Base-by-base conservation (phyloP, 2,888 invertebrate genomes). In the Seladonia tumulorum region DNA sequence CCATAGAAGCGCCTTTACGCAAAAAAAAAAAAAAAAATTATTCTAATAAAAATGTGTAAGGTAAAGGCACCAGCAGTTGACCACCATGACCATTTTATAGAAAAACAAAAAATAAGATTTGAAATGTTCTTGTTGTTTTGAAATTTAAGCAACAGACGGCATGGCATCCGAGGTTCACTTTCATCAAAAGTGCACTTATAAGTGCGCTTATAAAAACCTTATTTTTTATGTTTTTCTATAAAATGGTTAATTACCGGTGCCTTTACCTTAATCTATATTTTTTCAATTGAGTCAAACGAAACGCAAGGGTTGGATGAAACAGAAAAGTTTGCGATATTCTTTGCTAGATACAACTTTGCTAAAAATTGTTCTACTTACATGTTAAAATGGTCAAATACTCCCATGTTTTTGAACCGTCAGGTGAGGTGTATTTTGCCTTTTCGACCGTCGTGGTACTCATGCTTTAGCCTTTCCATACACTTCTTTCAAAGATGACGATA, bases 391-490 rank as follows among this genome's bases (percentile, higher is more conserved):
- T 81, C 79, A 92, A 68, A 73, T 93, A 93, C 71, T 93, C 92
- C 92, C 92, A 93, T 8, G 85, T 90, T 82, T 66, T 89, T n/a
- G 89, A 92, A 25, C 93, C 93, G 45, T 90, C 87, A 2, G 92
- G 91, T 5, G 86, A 83, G 42, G 76, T 63, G 83, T 93, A 93
- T 72, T 83, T 90, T 81, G 90, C 91, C 53, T 87, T 91, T 25
- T 90, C 87, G 70, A 85, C 39, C 60, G 88, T 81, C 8, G 39
- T 42, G 0, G 39, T 42, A 0, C 8, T 39, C 86, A 87, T 87
- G n/a, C 49, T n/a, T 35, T 0, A 10, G 45, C n/a, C 4, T 47
- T 42, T 49, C 18, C 71, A 49, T 35, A 53, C 63, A 68, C 57
- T 53, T 47, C n/a, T 5, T 16, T 4, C 42, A 42, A 12, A 22